These are phyloP conservation scores for Artibeus lituratus DNA, from an alignment of 2,797 vertebrate genomes.

Conservation along the genomic window DNA sequence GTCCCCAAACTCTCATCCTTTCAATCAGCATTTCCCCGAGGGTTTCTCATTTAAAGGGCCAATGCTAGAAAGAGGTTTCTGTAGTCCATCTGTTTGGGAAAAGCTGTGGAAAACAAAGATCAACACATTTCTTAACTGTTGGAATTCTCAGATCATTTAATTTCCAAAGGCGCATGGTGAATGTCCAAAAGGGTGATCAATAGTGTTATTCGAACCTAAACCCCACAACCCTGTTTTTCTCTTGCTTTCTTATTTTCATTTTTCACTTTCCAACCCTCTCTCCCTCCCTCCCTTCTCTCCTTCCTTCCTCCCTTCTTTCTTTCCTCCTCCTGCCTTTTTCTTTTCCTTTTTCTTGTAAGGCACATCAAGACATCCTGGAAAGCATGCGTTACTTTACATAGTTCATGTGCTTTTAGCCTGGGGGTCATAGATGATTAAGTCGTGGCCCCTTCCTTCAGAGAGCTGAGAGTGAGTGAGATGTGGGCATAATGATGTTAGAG, in stretches of 20 bases:
- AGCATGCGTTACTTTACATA: not conserved
- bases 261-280: not conserved
- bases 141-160: slow-evolving; percentile 20
- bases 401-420: not conserved
- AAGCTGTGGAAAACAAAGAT: slow-evolving; percentile 33
- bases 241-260: not conserved
- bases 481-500: not conserved
- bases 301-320: too few species aligned
- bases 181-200: not conserved
- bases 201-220: not conserved
- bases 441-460: not conserved
- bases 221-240: not conserved
- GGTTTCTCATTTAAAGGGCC: not conserved
- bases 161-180: not conserved
- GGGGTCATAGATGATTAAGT: not conserved
- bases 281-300: accelerated
- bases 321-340: too few species aligned
- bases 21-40: not conserved
- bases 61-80: not conserved
- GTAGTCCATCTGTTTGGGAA: not conserved
- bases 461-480: not conserved
- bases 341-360: not conserved
- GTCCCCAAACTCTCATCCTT: not conserved
- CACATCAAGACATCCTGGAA: not conserved
- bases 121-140: slow-evolving; percentile 18